Percentiles rank a stretch among this genome's conserved stretches.
Conservation (phyloP, 2,888 invertebrate genomes). For the Hydrotaea diabolus region DNA sequence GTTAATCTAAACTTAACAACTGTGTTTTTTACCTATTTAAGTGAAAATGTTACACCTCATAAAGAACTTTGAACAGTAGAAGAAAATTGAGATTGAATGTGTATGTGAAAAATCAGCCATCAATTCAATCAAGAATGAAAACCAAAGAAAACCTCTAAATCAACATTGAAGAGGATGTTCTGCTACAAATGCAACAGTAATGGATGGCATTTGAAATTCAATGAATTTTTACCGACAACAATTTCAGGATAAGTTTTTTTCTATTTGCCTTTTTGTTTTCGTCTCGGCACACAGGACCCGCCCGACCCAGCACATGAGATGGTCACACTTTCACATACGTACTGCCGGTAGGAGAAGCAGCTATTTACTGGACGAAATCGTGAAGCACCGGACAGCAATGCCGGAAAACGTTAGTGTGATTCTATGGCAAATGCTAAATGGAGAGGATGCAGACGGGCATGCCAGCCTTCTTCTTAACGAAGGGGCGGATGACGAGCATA, state of each 20-base stretch:
- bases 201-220: slow-evolving; percentile 76
- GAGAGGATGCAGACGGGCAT: slow-evolving; percentile 47
- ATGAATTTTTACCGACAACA: slow-evolving; percentile 75
- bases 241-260: slow-evolving; percentile 36
- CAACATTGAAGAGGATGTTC: slow-evolving; percentile 55
- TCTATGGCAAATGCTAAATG: slow-evolving; percentile 47
- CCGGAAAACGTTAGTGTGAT: not conserved
- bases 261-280: slow-evolving; percentile 4
- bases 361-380: slow-evolving; percentile 17
- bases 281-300: slow-evolving; percentile 14
- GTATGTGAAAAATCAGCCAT: slow-evolving; percentile 15
- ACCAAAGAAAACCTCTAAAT: slow-evolving; percentile 38
- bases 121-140: slow-evolving; percentile 53
- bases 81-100: not conserved
- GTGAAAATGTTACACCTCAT: not conserved
- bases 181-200: slow-evolving; percentile 61
- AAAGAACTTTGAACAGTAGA: not conserved
- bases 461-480: not conserved
- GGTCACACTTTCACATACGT: not conserved
- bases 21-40: not conserved
- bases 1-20: not conserved
- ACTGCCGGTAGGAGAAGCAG: not conserved
- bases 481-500: not conserved
- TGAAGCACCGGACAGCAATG: slow-evolving; percentile 17
- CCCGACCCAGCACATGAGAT: not conserved